phyloP scores from a whole-genome alignment of 1,140 invertebrate species.

The Sinella curviseta region DNA sequence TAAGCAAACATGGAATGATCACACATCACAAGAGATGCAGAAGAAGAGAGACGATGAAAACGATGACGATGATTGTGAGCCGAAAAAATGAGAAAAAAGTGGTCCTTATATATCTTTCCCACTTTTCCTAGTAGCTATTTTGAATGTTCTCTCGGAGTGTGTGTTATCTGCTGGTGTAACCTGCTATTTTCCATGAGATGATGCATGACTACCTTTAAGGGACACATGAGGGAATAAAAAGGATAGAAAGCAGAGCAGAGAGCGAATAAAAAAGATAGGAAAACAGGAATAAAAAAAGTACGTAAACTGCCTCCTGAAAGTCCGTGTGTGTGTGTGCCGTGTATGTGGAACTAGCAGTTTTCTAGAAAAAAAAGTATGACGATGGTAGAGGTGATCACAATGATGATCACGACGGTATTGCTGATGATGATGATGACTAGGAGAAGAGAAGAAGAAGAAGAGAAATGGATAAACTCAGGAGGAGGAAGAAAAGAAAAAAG shows the following conservation, averaged over 20 bases:
- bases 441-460: too few relatives aligned
- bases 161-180: neutral
- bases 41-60: too few relatives aligned
- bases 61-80: too few relatives aligned
- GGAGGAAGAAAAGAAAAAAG: neutral
- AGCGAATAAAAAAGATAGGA: neutral
- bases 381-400: too few relatives aligned
- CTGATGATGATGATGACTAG: neutral
- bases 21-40: too few relatives aligned
- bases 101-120: too few relatives aligned
- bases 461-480: slow-evolving; percentile 17
- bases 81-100: slow-evolving; percentile 11
- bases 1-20: too few relatives aligned
- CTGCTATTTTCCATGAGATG: slow-evolving; percentile 17
- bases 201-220: slow-evolving; percentile 14
- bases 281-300: neutral
- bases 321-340: too few relatives aligned
- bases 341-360: too few relatives aligned
- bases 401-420: neutral
- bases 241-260: neutral
- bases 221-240: neutral
- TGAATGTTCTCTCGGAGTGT: slow-evolving; percentile 1
- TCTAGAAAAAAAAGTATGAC: neutral
- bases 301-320: too few relatives aligned
- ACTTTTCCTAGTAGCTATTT: slow-evolving; percentile 11